Evolutionary conservation across 2,888 invertebrate species (phyloP), one percentile per base, ranked within the genome.

Genomic region (Harpalus rufipes): DNA sequence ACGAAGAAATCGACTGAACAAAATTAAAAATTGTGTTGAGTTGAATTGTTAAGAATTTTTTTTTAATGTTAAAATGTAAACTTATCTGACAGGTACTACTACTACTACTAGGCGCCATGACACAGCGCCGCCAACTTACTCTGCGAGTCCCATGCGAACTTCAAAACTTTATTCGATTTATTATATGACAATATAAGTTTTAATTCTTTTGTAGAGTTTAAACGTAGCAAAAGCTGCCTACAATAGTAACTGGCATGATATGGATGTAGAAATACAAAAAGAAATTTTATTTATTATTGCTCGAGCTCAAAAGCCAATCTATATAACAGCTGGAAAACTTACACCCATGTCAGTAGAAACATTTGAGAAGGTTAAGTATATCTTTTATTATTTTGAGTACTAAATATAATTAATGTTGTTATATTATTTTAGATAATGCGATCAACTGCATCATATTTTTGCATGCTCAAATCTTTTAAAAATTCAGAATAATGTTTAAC

Each of bases 301-400:
- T 44, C 86, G 88, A 79, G 87, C 88, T 87, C 86, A 86, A 82
- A 87, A 86, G 79, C 88, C 88, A 16, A 87, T 88, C 80, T 86
- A 86, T 81, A 86, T 88, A 79, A 87, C 88, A 8, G 87, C 88
- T 85, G 88, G 88, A 79, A 88, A 88, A 86, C 88, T 88, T 85
- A 87, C 87, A 84, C 88, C 88, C 16, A 44, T 44, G n/a, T 74
- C 74, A 6, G 16, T 74, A 16, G n/a, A 39, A 10, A 21, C 74
- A 41, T 74, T 74, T 51, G 51, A 74, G 16, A 51, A 41, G 74
- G 74, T 74, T 32, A 44, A 7, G 8, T 44, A 44, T 10, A 10
- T 10, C 44, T 44, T 10, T 86, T 86, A 76, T 78, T 41, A 7
- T 10, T 44, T 44, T 44, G 21, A 61, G 16, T 18, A 61, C 2